Evolutionary conservation across 2,797 vertebrate genomes (phyloP).

Genomic region (Sparidentex hasta): DNA sequence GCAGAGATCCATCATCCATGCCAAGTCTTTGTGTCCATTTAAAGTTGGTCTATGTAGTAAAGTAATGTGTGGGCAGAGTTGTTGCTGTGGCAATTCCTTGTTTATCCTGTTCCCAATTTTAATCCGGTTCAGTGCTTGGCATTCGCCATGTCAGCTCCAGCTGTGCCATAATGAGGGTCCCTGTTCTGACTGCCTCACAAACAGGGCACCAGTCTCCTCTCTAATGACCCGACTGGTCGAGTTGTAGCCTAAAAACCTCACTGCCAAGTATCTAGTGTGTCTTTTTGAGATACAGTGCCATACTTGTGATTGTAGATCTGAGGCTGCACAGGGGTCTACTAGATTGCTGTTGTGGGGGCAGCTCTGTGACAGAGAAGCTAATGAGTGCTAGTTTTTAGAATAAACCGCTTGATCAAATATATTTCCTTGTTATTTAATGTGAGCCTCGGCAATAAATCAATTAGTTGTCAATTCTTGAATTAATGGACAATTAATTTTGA

Average conservation of each 20-base stretch:
- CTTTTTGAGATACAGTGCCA: background rate
- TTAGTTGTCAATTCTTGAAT: too few relatives aligned
- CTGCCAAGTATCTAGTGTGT: slow-evolving; percentile 4
- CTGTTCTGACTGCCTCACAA: slow-evolving; percentile 41
- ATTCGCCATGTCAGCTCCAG: slow-evolving; percentile 60
- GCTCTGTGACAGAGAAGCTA: background rate
- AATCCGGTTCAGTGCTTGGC: slow-evolving; percentile 58
- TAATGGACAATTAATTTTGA: too few relatives aligned
- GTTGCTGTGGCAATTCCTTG: slow-evolving; percentile 51
- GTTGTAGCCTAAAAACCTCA: slow-evolving; percentile 9
- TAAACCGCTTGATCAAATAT: background rate
- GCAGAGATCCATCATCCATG: background rate
- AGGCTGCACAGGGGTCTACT: background rate
- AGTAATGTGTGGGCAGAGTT: slow-evolving; percentile 28
- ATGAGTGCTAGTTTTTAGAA: background rate
- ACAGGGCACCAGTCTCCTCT: slow-evolving; percentile 22
- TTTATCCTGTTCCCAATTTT: slow-evolving; percentile 63
- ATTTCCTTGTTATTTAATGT: too few relatives aligned
- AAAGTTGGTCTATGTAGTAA: background rate
- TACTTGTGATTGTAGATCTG: slow-evolving; percentile 4
- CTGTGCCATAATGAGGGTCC: slow-evolving; percentile 72
- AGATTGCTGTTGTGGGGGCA: background rate
- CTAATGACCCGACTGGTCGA: slow-evolving; percentile 32
- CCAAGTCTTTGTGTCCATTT: background rate
- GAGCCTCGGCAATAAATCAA: too few relatives aligned